Evolutionary conservation across 2,888 invertebrate genomes (phyloP), one percentile per base, ranked within the genome.

Genomic region (Gymnoscelis rufifasciata): DNA sequence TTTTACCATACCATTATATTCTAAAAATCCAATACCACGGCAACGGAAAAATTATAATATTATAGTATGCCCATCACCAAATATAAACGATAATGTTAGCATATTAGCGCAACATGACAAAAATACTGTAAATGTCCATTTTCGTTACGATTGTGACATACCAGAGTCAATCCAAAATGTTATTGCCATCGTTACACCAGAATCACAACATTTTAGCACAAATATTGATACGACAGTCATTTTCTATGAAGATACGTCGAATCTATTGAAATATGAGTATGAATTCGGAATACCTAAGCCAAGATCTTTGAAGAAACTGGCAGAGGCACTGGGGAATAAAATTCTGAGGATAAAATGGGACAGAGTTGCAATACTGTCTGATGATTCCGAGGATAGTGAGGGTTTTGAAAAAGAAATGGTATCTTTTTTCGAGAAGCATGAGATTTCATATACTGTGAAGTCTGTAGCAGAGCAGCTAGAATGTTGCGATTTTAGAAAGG

Each of bases 331-430:
- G 44, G 44, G 59, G 2, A 23, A 43, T n/a, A 60, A 69, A 12
- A 36, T 76, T 2, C 42, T 52, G 23, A 6, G 12, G 0, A 48
- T 56, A 27, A 14, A 45, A 0, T 73, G 70, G 73, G 38, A 29
- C 0, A 58, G 75, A 53, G 59, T 72, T 0, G 74, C 62, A 0
- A 56, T 77, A 2, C 30, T 76, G 19, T 66, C 72, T 3, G 75
- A 76, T 31, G 58, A 63, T 45, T 54, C 64, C 5, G 37, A 43
- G 2, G 57, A 57, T 10, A 74, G 72, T 40, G 12, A 43, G 1
- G 47, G 47, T 1, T 70, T 72, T 51, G 66, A 68, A 54, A 35
- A 39, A 1, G 57, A 56, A 7, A 26, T 74, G 23, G 43, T 43
- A 2, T 11, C 42, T 0, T 19, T 62, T 7, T 66, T 76, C 12